A percentile compares a stretch with the other conserved stretches of the same genome.
These are phyloP conservation scores for Apodemia hepburni DNA, from an alignment of 2,888 invertebrate genomes.

Conservation along the genomic window DNA sequence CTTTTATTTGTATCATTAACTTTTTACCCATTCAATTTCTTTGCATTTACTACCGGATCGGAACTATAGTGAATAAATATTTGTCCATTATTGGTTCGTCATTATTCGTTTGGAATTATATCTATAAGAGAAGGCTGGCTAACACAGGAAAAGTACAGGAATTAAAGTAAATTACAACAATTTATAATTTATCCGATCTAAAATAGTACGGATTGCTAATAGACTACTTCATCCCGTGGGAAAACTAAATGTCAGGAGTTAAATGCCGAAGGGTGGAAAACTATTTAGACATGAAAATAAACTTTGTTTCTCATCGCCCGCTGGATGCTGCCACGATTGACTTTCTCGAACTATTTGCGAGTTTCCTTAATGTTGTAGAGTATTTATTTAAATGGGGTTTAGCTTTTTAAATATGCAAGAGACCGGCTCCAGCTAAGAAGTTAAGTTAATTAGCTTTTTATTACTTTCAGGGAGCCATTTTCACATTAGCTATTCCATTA, in stretches of 20 bases:
- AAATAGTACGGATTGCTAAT: constrained; percentile 24
- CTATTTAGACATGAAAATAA: constrained; percentile 27
- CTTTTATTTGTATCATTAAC: too few species aligned
- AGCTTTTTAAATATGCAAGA: background rate
- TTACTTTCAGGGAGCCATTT: background rate
- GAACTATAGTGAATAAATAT: too few species aligned
- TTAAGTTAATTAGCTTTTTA: background rate
- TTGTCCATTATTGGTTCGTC: too few species aligned
- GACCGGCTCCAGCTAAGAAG: background rate
- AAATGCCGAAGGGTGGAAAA: constrained; percentile 23
- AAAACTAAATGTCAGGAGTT: constrained; percentile 25
- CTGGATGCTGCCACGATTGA: constrained; percentile 8
- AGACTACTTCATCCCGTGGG: constrained; percentile 22
- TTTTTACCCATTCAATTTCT: too few species aligned
- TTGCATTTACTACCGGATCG: too few species aligned
- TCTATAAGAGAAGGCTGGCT: too few species aligned
- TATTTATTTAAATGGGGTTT: constrained; percentile 10
- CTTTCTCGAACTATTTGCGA: background rate
- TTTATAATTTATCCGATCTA: constrained; percentile 1
- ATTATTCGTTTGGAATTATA: too few species aligned
- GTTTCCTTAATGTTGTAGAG: constrained; percentile 7
- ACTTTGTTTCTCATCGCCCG: constrained; percentile 17
- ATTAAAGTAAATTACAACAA: too few species aligned
- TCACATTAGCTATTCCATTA: too few species aligned
- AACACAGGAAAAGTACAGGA: too few species aligned